phyloP scores from a whole-genome alignment of 2,113 vertebrate genomes.

The Phyllostomus discolor region DNA sequence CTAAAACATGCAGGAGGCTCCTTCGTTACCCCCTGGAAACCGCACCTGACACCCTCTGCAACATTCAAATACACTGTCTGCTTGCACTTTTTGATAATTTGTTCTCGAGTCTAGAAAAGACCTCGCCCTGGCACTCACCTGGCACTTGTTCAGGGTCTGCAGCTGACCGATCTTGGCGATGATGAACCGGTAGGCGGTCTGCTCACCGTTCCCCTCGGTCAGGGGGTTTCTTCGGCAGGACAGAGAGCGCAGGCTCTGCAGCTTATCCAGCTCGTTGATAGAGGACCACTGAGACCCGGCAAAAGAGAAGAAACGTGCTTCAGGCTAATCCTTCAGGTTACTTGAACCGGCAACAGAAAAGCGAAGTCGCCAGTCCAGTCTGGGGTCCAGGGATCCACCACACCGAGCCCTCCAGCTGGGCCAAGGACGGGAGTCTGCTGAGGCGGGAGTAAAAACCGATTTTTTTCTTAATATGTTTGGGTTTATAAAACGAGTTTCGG shows the following conservation, averaged over 20 bases:
- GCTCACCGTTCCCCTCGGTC: conserved; percentile 74
- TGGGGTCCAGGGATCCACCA: not conserved
- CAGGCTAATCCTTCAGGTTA: not conserved
- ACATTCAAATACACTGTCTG: too few species aligned
- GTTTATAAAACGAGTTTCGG: not conserved
- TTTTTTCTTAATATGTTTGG: not conserved
- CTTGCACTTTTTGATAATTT: not conserved
- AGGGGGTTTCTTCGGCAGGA: conserved; percentile 86
- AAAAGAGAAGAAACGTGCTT: not conserved
- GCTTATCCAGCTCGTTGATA: conserved; percentile 91
- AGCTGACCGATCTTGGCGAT: conserved; percentile 88
- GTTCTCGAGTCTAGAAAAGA: not conserved
- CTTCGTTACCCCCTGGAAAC: too few species aligned
- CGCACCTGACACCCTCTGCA: not conserved
- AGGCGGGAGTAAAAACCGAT: not conserved
- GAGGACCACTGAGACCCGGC: conserved; percentile 85
- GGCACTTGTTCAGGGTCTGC: conserved; percentile 82
- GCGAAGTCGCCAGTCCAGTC: not conserved
- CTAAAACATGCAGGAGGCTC: not conserved
- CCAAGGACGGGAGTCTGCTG: not conserved
- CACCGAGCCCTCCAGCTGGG: fast-evolving
- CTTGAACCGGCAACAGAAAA: not conserved
- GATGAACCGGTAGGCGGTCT: conserved; percentile 85
- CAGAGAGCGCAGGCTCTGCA: conserved; percentile 81
- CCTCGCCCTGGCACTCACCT: conserved; percentile 71